Evolutionary conservation across 2,113 vertebrate species (phyloP).

Genomic region (Columbina picui): DNA sequence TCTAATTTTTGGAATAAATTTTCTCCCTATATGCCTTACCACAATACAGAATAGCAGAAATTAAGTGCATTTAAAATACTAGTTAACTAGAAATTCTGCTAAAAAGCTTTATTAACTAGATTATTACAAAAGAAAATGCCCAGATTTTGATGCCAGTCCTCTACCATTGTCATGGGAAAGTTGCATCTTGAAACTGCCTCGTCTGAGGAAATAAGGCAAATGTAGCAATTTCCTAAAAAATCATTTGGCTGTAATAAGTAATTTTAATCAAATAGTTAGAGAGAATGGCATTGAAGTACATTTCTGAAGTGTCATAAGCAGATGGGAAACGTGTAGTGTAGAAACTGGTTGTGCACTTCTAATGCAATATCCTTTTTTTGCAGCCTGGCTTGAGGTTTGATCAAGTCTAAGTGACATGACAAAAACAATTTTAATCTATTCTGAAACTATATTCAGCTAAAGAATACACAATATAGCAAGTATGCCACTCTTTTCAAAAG

Average conservation of each 20-base stretch:
- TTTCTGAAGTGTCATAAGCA: constrained; percentile 9
- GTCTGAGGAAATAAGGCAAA: constrained; percentile 46
- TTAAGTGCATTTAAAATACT: neutral
- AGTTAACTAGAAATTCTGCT: neutral
- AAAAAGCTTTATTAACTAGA: neutral
- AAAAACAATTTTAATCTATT: constrained; percentile 62
- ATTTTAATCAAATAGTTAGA: constrained; percentile 64
- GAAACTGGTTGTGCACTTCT: constrained; percentile 1
- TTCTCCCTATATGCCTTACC: neutral
- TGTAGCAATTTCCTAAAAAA: constrained; percentile 51
- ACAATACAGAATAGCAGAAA: neutral
- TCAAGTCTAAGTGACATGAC: constrained; percentile 35
- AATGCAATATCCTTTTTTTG: neutral
- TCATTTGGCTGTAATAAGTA: constrained; percentile 38
- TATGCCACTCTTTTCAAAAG: neutral
- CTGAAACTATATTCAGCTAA: constrained; percentile 13
- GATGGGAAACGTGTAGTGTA: constrained; percentile 13
- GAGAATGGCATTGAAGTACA: constrained; percentile 33
- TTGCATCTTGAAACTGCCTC: constrained; percentile 9
- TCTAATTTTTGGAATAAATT: neutral
- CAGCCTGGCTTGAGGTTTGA: constrained; percentile 12
- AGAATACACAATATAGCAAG: neutral
- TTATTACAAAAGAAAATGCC: neutral
- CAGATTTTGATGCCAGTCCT: neutral
- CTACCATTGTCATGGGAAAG: neutral